Base-by-base conservation (phyloP, 2,888 invertebrate genomes). In the Apoda limacodes region DNA sequence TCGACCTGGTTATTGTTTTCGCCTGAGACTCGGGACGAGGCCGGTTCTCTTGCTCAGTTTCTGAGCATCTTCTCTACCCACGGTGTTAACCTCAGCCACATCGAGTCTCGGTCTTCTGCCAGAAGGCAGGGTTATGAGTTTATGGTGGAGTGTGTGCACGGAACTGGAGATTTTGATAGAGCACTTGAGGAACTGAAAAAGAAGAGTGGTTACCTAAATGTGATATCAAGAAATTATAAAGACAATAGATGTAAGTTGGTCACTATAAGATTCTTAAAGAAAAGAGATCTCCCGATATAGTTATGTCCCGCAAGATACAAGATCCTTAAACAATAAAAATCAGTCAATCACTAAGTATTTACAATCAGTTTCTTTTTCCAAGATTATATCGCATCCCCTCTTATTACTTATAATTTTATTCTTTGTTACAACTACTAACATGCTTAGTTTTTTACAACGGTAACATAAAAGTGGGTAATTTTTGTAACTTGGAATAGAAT, bases 91-190 rank as follows among this genome's bases (percentile, higher is more conserved):
- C 83, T 98, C 33, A 76, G 89, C 42, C 95, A 97, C 66, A 98
- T 98, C 37, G 98, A 98, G 66, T 98, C 97, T 0, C 83, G 80
- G 3, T 94, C 96, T 1, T 96, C 96, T 0, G 85, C 89, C 28
- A 84, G 94, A 37, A 82, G 86, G 20, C 87, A 83, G 9, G 87
- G 88, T 13, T 98, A 97, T 56, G 97, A 98, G 71, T 98, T 98
- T 66, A 93, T 95, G 85, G 92, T 98, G 17, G 94, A 96, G 58
- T 95, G 95, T 53, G 92, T 93, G 38, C 88, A 89, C 10, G 75
- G 78, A 1, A 80, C 84, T 0, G 93, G 92, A 0, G 86, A 92
- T 38, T 80, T 97, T 24, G 88, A 88, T 3, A 82, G 74, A 0
- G 93, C 90, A 1, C 86, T 96, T 10, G 87, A 88, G 13, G 88